Percentiles rank a stretch among this genome's conserved stretches.
phyloP scores from a whole-genome alignment of 2,888 invertebrate species.

The Sinelater perroti region DNA sequence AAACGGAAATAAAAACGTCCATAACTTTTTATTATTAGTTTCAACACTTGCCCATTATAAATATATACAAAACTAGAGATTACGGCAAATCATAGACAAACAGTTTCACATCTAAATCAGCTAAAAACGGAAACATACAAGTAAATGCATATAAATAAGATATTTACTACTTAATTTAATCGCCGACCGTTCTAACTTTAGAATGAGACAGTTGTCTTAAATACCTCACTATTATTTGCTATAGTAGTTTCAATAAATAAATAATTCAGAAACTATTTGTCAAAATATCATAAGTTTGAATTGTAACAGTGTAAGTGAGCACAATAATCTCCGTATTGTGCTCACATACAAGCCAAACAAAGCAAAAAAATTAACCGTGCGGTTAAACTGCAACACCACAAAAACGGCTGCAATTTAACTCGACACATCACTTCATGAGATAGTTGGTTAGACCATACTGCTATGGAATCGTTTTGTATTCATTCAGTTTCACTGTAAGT shows the following conservation, averaged over 20 bases:
- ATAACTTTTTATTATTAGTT: slow-evolving; percentile 48
- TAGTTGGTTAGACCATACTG: slow-evolving; percentile 26
- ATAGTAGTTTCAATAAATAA: slow-evolving; percentile 41
- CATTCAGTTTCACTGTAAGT: slow-evolving; percentile 33
- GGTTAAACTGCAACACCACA: slow-evolving; percentile 20
- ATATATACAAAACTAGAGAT: slow-evolving; percentile 51
- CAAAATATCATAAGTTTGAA: slow-evolving; percentile 33
- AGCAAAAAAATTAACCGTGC: slow-evolving; percentile 3
- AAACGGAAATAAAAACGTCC: slow-evolving; percentile 48
- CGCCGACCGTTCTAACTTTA: slow-evolving; percentile 12
- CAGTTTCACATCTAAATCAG: slow-evolving; percentile 39
- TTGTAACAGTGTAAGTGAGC: slow-evolving; percentile 18
- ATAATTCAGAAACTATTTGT: slow-evolving; percentile 45
- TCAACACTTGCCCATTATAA: slow-evolving; percentile 55
- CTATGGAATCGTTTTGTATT: slow-evolving; percentile 18
- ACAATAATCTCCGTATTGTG: slow-evolving; percentile 22
- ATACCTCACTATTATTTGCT: slow-evolving; percentile 19
- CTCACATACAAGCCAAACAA: slow-evolving; percentile 3
- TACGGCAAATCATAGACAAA: slow-evolving; percentile 44
- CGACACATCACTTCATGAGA: slow-evolving; percentile 28
- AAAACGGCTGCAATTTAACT: slow-evolving; percentile 27
- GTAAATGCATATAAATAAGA: slow-evolving; percentile 33
- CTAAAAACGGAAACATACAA: slow-evolving; percentile 29
- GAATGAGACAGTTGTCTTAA: not conserved
- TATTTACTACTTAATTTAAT: slow-evolving; percentile 28